Conservation (phyloP, 1,140 invertebrate species). For the Drosophila cardini region DNA sequence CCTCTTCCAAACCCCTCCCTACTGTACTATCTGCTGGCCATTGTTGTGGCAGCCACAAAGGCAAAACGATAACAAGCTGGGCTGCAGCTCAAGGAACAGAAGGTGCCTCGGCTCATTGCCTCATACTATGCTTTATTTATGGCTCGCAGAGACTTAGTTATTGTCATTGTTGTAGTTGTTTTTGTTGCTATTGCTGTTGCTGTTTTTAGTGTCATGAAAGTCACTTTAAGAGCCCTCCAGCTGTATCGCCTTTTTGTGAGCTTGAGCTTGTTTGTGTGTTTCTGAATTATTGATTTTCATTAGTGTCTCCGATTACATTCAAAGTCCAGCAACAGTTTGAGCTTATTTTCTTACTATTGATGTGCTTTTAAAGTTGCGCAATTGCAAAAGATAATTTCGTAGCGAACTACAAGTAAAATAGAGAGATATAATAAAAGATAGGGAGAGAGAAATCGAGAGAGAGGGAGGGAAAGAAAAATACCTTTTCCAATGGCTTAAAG, state of each 20-base stretch:
- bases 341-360: conserved; percentile 30
- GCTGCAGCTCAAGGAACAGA: conserved; percentile 65
- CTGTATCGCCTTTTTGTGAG: too few species aligned
- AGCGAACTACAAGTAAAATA: conserved; percentile 10
- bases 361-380: conserved; percentile 52
- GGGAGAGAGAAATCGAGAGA: neutral
- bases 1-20: neutral
- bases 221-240: conserved; percentile 51
- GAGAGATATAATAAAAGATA: neutral
- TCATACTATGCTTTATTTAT: conserved; percentile 77
- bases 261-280: conserved; percentile 51
- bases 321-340: conserved; percentile 53
- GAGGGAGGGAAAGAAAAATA: neutral
- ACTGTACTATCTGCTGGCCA: conserved; percentile 6
- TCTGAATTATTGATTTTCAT: conserved; percentile 81
- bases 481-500: conserved; percentile 46
- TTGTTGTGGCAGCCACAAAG: conserved; percentile 54
- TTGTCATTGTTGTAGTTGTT: conserved; percentile 37
- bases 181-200: conserved; percentile 39
- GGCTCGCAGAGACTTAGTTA: conserved; percentile 49
- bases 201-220: conserved; percentile 39
- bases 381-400: conserved; percentile 25
- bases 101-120: conserved; percentile 57
- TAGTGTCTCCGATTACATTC: conserved; percentile 68
- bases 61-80: conserved; percentile 44